Evolutionary conservation across 1,140 invertebrate genomes (phyloP), one percentile per base, ranked within the genome.

Genomic region (Anthonomus grandis): DNA sequence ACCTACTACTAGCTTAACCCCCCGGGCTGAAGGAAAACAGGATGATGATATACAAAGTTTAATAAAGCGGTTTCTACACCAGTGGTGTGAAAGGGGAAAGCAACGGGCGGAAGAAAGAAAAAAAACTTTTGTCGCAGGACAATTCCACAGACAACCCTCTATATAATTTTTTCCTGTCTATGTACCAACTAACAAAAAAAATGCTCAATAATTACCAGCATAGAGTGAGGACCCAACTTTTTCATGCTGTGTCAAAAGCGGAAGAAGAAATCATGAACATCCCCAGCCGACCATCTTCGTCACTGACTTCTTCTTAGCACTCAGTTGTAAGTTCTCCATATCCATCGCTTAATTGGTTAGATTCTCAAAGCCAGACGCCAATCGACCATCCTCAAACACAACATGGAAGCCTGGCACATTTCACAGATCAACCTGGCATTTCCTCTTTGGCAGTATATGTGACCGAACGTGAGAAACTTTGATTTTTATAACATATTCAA

Each of bases 191-290:
- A 8, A 31, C 27, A 38, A 38, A 38, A 13, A 6, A 21, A 6
- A 38, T 38, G 37, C 37, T 15, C 13, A 5, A 6, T 15, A 38
- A 38, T 38, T 38, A 38, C 44, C 22, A 46, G 13, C 44, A 46
- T 23, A 46, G 24, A 24, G 27, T 46, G 8, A 46, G 44, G 19
- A 22, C n/a, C 24, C 22, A 46, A 46, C 44, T 25, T 46, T 46
- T 46, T 24, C 44, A 46, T n/a, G 22, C 44, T 46, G 44, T 25
- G 24, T n/a, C n/a, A 46, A 21, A 23, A 46, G 1, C 44, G n/a
- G 22, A 46, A 24, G 19, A 46, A 18, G 24, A 46, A 46, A 46
- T 46, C 22, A 24, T 44, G 18, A 44, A 44, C 18, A 21, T 44
- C 9, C 9, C 9, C 4, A 44, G 18, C 41, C 41, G 41, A 21